phyloP scores from a whole-genome alignment of 2,113 vertebrate species.

The Xiphophorus couchianus region DNA sequence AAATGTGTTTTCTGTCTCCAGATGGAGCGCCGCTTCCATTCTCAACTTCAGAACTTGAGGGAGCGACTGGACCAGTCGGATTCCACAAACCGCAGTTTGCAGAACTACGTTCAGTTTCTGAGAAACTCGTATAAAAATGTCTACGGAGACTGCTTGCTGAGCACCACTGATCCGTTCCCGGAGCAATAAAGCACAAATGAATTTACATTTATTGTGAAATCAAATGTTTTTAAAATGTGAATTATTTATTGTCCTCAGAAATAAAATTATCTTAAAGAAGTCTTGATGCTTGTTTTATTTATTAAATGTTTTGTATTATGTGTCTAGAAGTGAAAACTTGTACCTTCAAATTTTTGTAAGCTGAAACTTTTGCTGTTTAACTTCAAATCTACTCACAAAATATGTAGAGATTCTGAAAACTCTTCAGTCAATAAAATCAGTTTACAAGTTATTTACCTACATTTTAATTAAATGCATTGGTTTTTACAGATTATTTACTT shows the following conservation, averaged over 20 bases:
- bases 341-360: not conserved
- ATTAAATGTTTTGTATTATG: not conserved
- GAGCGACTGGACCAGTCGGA: constrained; percentile 90
- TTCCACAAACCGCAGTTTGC: constrained; percentile 92
- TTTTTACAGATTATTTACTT: no score
- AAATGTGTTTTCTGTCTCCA: constrained; percentile 36
- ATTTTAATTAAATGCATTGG: not conserved
- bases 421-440: not conserved
- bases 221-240: not conserved
- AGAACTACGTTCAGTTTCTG: constrained; percentile 93
- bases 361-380: not conserved
- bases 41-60: constrained; percentile 87
- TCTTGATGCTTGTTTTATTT: no score
- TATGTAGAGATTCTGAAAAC: not conserved
- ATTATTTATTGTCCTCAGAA: not conserved
- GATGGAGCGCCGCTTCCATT: constrained; percentile 87
- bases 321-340: not conserved
- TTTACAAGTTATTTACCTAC: not conserved
- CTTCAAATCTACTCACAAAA: not conserved
- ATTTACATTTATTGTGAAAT: not conserved
- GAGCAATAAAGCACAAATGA: not conserved
- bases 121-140: constrained; percentile 91
- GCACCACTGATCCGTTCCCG: not conserved
- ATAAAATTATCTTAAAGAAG: not conserved
- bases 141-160: constrained; percentile 85